Percentiles rank a stretch among this genome's conserved stretches.
Conservation (phyloP, 1,140 invertebrate genomes). For the Camponotus vicinus region DNA sequence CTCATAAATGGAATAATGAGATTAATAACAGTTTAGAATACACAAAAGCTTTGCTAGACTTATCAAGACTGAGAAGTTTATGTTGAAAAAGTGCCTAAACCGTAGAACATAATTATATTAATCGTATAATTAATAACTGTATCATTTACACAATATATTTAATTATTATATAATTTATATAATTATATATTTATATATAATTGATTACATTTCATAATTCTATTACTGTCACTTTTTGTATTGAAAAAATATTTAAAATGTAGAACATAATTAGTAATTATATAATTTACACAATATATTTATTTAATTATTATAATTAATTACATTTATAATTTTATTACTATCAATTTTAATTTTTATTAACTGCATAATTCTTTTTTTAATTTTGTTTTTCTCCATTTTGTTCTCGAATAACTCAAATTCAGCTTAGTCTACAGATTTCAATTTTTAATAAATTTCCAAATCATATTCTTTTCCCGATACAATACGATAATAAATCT, state of each 20-base stretch:
- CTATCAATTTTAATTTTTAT: not conserved
- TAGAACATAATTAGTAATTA: not conserved
- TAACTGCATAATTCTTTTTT: not conserved
- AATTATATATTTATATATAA: not conserved
- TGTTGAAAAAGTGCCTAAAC: not conserved
- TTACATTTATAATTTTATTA: not conserved
- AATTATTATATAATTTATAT: not conserved
- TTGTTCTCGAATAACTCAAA: not conserved
- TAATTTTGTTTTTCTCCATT: not conserved
- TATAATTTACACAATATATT: not conserved
- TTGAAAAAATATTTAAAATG: too few relatives aligned
- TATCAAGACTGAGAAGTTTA: not conserved
- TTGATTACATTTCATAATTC: not conserved
- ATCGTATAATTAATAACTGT: not conserved
- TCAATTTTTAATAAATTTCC: not conserved
- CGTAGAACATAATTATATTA: not conserved
- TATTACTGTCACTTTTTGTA: not conserved
- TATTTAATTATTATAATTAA: not conserved
- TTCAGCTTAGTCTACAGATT: not conserved
- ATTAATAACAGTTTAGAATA: constrained; percentile 21
- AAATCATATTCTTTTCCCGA: constrained; percentile 35
- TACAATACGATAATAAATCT: constrained; percentile 37
- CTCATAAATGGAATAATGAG: not conserved
- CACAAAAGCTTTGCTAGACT: not conserved
- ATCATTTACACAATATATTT: not conserved